Base-by-base conservation (phyloP, 2,113 vertebrate species). In the Spermophilus dauricus region DNA sequence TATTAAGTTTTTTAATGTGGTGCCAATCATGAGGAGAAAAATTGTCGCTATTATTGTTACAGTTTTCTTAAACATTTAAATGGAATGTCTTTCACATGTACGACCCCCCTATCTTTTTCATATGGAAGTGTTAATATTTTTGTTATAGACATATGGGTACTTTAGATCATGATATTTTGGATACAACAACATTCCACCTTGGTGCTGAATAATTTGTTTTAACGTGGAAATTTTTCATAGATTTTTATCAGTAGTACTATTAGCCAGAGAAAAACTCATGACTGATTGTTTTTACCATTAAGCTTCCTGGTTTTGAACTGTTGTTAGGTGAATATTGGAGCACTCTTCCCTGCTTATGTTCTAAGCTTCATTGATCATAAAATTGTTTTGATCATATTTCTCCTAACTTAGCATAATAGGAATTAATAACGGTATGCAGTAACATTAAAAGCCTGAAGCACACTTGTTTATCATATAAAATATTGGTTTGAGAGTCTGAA, bases 351-450 rank as follows among this genome's bases (percentile, higher is more conserved):
- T 78, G 48, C 22, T 70, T 89, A 4, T 86, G 11, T 86, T 97
- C 48, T 92, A 90, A 11, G 34, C 39, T 92, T 97, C 77, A 81
- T 53, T 89, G 53, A 86, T 96, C 45, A 42, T 83, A 94, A 96
- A 94, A 94, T 80, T 86, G 34, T 93, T 93, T 93, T 75, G 48
- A 69, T 95, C 56, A 53, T 94, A 72, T 81, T 67, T 97, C 75
- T 86, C 4, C 11, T 90, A 83, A 69, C 24, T 94, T 90, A 93
- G 22, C 8, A 77, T 73, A 89, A 73, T 76, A 85, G 28, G 85
- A 90, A 86, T 92, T 94, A 91, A 91, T 94, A 86, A 92, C 77
- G 11, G 0, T 67, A 81, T 92, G 4, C 51, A 56, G 72, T 81
- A 81, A 85, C 90, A 85, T 95, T n/a, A 13, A 93, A 80, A 61